Evolutionary conservation across 2,888 invertebrate genomes (phyloP).

Genomic region (Lapara coniferarum): DNA sequence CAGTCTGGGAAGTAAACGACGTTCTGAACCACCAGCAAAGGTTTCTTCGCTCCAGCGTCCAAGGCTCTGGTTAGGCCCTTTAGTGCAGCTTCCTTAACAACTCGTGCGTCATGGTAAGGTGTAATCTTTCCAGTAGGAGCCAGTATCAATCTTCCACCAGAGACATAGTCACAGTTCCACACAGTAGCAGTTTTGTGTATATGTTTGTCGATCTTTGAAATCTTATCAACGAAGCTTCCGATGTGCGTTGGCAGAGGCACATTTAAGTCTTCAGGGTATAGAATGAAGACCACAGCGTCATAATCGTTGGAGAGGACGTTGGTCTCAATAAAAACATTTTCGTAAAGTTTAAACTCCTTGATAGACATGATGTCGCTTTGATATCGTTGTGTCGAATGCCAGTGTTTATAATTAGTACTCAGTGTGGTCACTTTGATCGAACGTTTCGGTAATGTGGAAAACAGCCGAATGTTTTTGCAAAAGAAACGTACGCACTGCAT

Average conservation of each 20-base stretch:
- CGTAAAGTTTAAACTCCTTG: slow-evolving; percentile 63
- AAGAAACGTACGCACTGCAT: too few species aligned
- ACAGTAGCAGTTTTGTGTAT: slow-evolving; percentile 81
- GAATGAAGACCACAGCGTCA: slow-evolving; percentile 85
- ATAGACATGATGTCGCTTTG: slow-evolving; percentile 16
- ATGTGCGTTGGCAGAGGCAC: slow-evolving; percentile 70
- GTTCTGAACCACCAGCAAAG: slow-evolving; percentile 89
- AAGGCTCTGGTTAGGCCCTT: slow-evolving; percentile 91
- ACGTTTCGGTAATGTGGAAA: not conserved
- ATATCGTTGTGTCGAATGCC: not conserved
- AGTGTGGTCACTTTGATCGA: not conserved
- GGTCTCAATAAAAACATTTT: slow-evolving; percentile 75
- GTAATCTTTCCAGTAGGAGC: slow-evolving; percentile 91
- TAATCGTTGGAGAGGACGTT: slow-evolving; percentile 79
- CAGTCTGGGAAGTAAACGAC: slow-evolving; percentile 88
- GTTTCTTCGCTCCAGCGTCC: slow-evolving; percentile 91
- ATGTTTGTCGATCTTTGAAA: slow-evolving; percentile 65
- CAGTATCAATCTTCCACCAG: slow-evolving; percentile 86
- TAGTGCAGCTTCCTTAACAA: slow-evolving; percentile 87
- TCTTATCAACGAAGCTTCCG: slow-evolving; percentile 61
- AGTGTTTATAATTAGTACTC: not conserved
- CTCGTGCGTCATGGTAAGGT: slow-evolving; percentile 77
- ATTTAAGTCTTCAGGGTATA: slow-evolving; percentile 79
- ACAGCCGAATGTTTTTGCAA: too few species aligned
- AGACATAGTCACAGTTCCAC: slow-evolving; percentile 84